Evolutionary conservation across 2,888 invertebrate genomes (phyloP), one percentile per base, ranked within the genome.

Genomic region (Acholoe squamosa): DNA sequence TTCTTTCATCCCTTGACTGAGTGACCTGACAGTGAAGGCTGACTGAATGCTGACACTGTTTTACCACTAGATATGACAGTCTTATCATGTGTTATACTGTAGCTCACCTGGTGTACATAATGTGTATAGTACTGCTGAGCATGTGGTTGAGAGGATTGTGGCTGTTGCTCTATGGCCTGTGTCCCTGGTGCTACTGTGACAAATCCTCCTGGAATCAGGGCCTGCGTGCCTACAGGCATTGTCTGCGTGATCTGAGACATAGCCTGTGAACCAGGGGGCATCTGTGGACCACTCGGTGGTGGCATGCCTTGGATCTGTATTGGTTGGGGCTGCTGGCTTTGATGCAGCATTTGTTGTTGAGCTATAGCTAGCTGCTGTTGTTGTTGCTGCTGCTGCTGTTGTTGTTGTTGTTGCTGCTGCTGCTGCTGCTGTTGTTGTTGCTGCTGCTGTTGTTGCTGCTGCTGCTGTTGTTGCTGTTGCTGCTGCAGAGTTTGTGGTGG

Each of bases 51-150:
- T n/a, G n/a, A n/a, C n/a, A n/a, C n/a, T n/a, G n/a, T n/a, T n/a
- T n/a, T n/a, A n/a, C n/a, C n/a, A n/a, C n/a, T n/a, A n/a, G n/a
- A n/a, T n/a, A n/a, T n/a, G n/a, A n/a, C n/a, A n/a, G n/a, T n/a
- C n/a, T n/a, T n/a, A n/a, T n/a, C n/a, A n/a, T n/a, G n/a, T n/a
- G n/a, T n/a, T 10, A 10, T 43, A 43, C 5, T 43, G 10, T 43
- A 43, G 43, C 89, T 84, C 28, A 90, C 90, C 90, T 90, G 90
- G 51, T 67, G 84, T 28, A 90, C 86, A 43, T 90, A 90, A 25
- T 90, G 90, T 34, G 71, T 25, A 51, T 90, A 90, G 76, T 90
- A 90, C 56, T 90, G 90, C 56, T 90, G 84, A 10, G 84, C 86
- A 22, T 28, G 52, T 22, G 90, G 90, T 51, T 84, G 90, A 3